Percentiles rank a stretch among this genome's conserved stretches.
Evolutionary conservation across 2,797 vertebrate genomes (phyloP).

Genomic region (Agapornis canus): DNA sequence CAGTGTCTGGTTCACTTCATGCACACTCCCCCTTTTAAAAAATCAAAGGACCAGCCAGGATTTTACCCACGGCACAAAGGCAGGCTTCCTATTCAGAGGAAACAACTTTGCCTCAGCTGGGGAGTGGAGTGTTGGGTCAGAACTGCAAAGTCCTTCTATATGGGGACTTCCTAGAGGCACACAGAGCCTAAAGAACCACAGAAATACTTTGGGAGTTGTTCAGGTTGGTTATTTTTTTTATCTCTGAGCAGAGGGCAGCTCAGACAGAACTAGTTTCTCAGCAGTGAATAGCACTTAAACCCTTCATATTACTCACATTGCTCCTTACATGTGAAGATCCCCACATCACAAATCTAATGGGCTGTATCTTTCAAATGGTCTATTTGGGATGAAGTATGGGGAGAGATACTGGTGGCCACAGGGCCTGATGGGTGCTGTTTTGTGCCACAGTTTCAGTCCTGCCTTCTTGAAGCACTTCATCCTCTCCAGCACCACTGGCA

Average conservation of each 20-base stretch:
- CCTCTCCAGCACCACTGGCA: background rate
- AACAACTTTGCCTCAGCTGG: background rate
- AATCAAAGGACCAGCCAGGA: background rate
- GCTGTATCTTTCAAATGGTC: background rate
- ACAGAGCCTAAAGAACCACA: background rate
- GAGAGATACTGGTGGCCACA: accelerated
- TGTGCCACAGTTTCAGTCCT: background rate
- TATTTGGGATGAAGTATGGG: background rate
- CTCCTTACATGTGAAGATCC: background rate
- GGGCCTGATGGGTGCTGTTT: background rate
- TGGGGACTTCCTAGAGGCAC: background rate
- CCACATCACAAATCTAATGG: background rate
- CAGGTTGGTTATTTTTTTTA: background rate
- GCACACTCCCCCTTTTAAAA: background rate
- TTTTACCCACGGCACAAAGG: background rate
- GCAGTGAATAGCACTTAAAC: background rate
- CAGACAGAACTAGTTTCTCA: background rate
- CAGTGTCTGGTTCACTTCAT: background rate
- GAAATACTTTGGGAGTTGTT: background rate
- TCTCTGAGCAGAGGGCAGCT: background rate
- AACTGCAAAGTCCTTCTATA: background rate
- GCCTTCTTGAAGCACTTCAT: background rate
- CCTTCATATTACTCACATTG: background rate
- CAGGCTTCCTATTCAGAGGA: background rate
- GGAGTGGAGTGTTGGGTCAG: background rate